Conservation (phyloP, 2,797 vertebrate genomes). For the Lepus oiostolus region DNA sequence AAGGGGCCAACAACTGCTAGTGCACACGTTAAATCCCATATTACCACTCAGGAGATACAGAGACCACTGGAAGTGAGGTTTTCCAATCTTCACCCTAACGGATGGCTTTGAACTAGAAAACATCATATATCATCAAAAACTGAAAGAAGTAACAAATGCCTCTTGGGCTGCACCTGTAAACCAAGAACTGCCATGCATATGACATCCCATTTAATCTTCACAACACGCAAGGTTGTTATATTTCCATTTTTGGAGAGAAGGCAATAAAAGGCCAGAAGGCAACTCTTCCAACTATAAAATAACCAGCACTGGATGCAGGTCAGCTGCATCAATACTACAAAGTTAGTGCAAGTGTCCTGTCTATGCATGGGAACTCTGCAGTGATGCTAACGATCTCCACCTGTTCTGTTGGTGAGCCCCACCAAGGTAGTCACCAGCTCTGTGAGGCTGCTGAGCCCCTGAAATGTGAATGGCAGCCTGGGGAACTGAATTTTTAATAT, state of each 20-base stretch:
- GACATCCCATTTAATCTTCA: background rate
- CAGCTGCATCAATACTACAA: background rate
- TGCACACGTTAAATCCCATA: background rate
- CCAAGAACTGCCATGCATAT: background rate
- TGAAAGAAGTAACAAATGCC: background rate
- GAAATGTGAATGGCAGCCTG: background rate
- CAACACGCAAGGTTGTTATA: background rate
- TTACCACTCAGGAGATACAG: background rate
- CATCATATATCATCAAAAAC: background rate
- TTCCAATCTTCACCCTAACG: background rate
- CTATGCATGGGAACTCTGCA: background rate
- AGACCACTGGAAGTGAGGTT: background rate
- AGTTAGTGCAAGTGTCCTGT: background rate
- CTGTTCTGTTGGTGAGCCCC: background rate
- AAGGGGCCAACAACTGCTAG: background rate
- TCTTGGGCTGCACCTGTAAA: background rate
- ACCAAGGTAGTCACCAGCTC: background rate
- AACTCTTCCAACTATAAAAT: background rate
- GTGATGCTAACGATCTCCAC: background rate
- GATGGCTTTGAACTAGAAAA: background rate
- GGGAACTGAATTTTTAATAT: background rate
- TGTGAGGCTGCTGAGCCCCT: background rate
- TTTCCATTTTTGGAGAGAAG: constrained; percentile 22
- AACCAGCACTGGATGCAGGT: background rate
- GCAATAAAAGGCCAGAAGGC: background rate